These are phyloP conservation scores for Oophaga sylvatica DNA, from an alignment of 2,797 vertebrate genomes.

Conservation along the genomic window DNA sequence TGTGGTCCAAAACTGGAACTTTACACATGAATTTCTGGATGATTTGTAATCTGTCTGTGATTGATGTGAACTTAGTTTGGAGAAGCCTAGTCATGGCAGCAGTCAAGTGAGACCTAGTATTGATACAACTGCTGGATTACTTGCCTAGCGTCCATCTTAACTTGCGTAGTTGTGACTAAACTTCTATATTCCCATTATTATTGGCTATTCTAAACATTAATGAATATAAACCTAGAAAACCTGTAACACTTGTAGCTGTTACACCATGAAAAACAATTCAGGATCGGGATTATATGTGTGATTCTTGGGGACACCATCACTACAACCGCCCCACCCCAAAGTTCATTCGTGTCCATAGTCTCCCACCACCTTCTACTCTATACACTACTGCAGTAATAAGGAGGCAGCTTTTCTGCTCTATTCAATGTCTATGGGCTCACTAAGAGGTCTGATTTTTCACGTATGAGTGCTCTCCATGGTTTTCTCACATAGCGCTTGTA, in stretches of 20 bases:
- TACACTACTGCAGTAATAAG: no score
- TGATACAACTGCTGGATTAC: background rate
- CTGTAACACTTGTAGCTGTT: background rate
- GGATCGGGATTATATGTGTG: no score
- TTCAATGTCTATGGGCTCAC: no score
- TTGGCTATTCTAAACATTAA: background rate
- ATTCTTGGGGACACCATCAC: no score
- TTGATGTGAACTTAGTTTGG: slow-evolving; percentile 10
- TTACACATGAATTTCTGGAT: slow-evolving; percentile 20
- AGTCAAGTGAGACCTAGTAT: background rate
- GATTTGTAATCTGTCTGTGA: slow-evolving; percentile 23
- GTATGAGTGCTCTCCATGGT: no score
- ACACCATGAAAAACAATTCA: no score
- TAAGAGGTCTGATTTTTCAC: no score
- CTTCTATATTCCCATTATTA: background rate
- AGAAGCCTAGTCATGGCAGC: background rate
- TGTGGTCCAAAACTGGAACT: slow-evolving; percentile 36
- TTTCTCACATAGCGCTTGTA: no score
- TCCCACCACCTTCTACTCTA: no score
- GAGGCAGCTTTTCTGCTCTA: no score
- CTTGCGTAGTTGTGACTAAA: background rate
- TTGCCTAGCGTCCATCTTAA: background rate
- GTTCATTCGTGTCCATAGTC: no score
- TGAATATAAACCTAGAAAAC: background rate
- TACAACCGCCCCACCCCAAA: no score